Base-by-base conservation (phyloP, 2,113 vertebrate species). In the Ailurus styani region DNA sequence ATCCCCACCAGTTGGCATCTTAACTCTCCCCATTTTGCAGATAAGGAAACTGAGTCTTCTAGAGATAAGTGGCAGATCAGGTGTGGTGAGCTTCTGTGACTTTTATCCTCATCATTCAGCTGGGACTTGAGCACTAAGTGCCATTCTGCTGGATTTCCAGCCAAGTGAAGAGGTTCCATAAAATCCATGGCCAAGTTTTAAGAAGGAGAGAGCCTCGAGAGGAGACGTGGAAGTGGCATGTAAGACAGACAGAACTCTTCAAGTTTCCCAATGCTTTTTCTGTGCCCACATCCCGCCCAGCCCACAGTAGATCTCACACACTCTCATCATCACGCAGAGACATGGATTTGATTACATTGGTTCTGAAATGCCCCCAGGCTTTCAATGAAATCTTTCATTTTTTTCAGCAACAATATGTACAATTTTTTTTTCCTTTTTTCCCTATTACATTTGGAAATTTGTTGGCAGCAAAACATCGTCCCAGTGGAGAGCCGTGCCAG, bases 391-490 rank as follows among this genome's bases (percentile, higher is more conserved):
- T 18, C 86, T 88, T 72, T 82, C 17, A 4, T 87, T 72, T 54
- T 27, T 85, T 75, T 21, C 34, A 90, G 40, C 66, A 92, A 77
- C 45, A 23, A 64, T 96, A 82, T 87, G 54, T 83, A 55, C 45
- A 50, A 25, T 52, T 52, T 54, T 64, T 47, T 62, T 85, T 85
- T 81, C 50, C 40, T 47, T 88, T 55, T 89, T 60, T 37, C 8
- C 40, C 42, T 45, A 40, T 95, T 95, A 85, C 15, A 64, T 89
- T 87, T 82, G 64, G 70, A 97, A 93, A 95, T 96, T 88, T 96
- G 62, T 91, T 70, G 85, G 90, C 54, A 95, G 50, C 93, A 84
- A 66, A 87, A 75, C 11, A 55, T 11, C 25, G 15, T 84, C 86
- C 82, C 34, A 6, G 25, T 37, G 50, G 94, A 88, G 68, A 95